phyloP scores from a whole-genome alignment of 2,888 invertebrate species.

The Ptilodon capucinus region DNA sequence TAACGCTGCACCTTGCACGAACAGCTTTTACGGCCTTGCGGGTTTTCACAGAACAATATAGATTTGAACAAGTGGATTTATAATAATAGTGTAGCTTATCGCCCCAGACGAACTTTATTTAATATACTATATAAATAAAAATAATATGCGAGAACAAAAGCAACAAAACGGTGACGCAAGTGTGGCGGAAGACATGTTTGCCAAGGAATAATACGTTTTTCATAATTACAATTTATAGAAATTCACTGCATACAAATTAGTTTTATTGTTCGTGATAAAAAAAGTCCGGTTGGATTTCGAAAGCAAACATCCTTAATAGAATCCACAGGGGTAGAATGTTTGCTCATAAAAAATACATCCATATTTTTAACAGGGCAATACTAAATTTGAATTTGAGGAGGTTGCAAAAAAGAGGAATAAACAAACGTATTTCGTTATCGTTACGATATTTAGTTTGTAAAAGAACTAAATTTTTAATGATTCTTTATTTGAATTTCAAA shows the following conservation, averaged over 20 bases:
- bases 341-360: background rate
- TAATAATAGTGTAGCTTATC: conserved; percentile 13
- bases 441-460: background rate
- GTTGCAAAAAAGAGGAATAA: background rate
- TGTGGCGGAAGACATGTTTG: conserved; percentile 11
- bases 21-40: conserved; percentile 45
- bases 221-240: background rate
- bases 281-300: background rate
- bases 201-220: conserved; percentile 3
- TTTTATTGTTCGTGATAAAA: background rate
- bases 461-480: background rate
- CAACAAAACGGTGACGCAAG: conserved; percentile 6
- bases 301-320: background rate
- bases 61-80: conserved; percentile 51
- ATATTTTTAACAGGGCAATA: background rate
- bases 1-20: conserved; percentile 31
- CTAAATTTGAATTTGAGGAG: background rate
- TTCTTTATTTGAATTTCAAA: background rate
- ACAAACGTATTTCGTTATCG: background rate
- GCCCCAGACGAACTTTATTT: conserved; percentile 35
- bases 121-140: conserved; percentile 23
- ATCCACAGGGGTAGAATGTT: background rate
- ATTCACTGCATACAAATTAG: background rate
- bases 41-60: conserved; percentile 39
- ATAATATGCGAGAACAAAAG: conserved; percentile 14